These are phyloP conservation scores for Clivina fossor DNA, from an alignment of 2,888 invertebrate species.

Conservation along the genomic window DNA sequence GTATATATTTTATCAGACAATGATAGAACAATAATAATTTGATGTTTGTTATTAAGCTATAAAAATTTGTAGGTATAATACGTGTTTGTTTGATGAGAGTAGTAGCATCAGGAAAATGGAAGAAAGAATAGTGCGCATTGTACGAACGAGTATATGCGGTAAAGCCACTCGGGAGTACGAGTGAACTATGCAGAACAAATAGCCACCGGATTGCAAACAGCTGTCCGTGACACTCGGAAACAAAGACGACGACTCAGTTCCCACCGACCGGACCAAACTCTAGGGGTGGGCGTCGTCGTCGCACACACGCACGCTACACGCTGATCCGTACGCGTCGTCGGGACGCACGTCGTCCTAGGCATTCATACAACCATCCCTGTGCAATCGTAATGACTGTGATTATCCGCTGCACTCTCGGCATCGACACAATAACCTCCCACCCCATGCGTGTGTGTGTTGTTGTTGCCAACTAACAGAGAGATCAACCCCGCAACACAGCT, in stretches of 20 bases:
- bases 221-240: conserved; percentile 59
- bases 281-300: conserved; percentile 39
- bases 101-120: conserved; percentile 40
- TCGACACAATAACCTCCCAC: conserved; percentile 4
- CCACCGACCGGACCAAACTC: no score
- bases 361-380: neutral
- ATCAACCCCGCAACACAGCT: no score
- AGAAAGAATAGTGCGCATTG: conserved; percentile 41
- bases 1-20: neutral
- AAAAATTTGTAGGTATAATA: no score
- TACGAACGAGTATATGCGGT: conserved; percentile 44
- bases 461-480: no score
- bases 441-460: neutral
- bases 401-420: conserved; percentile 15
- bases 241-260: conserved; percentile 48
- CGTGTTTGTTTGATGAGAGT: conserved; percentile 34
- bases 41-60: no score
- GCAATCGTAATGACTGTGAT: conserved; percentile 23
- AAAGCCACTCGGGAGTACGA: conserved; percentile 45
- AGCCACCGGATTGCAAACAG: conserved; percentile 54
- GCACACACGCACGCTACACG: conserved; percentile 43
- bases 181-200: conserved; percentile 47
- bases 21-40: neutral
- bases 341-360: neutral
- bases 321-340: conserved; percentile 27